phyloP scores from a whole-genome alignment of 2,888 invertebrate species.

The Apamea monoglypha region DNA sequence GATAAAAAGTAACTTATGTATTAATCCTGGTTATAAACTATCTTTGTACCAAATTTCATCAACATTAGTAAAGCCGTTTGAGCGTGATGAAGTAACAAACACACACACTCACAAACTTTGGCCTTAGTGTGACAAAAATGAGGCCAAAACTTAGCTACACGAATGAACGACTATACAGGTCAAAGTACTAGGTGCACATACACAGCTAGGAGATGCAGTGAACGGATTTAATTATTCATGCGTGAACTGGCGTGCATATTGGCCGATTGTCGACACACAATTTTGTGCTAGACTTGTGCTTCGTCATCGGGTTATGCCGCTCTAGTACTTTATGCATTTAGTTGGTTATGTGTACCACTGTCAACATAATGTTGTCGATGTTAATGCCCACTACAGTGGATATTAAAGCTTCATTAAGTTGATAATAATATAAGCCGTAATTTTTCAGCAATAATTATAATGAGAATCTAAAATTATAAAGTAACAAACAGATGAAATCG shows the following conservation, averaged over 20 bases:
- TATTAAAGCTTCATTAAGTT: not conserved
- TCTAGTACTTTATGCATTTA: constrained; percentile 26
- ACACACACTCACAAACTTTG: too few species aligned
- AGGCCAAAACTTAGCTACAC: not conserved
- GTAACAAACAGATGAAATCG: too few species aligned
- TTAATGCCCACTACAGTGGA: not conserved
- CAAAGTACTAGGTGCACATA: constrained; percentile 35
- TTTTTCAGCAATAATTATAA: too few species aligned
- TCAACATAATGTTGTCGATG: not conserved
- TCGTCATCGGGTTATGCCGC: constrained; percentile 24
- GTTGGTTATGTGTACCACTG: not conserved
- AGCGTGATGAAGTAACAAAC: too few species aligned
- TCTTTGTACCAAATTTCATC: too few species aligned
- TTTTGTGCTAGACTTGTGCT: constrained; percentile 40
- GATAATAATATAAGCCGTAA: not conserved
- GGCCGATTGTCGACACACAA: constrained; percentile 37
- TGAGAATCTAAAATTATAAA: too few species aligned
- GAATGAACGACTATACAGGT: not conserved
- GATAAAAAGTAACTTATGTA: too few species aligned
- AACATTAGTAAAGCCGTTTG: too few species aligned
- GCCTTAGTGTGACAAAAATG: not conserved
- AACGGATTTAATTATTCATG: constrained; percentile 47
- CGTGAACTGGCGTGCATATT: constrained; percentile 36
- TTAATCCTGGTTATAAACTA: too few species aligned
- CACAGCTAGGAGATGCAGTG: constrained; percentile 25